phyloP scores from a whole-genome alignment of 2,888 invertebrate genomes.

The Agrotis puta region DNA sequence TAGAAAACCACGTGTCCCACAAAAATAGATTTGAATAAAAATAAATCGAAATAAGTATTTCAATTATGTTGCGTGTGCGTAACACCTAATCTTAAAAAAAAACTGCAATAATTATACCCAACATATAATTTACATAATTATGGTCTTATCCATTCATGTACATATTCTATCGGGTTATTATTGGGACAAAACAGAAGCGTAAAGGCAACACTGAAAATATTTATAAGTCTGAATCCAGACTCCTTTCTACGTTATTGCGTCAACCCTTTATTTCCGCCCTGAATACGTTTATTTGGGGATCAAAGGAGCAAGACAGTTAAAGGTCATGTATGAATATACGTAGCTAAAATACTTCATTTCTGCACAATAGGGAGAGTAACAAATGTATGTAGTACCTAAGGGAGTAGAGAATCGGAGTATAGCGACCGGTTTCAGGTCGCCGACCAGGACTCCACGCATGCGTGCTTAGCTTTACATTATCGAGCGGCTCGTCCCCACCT shows the following conservation, averaged over 20 bases:
- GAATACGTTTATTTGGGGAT: background rate
- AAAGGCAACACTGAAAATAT: too few relatives aligned
- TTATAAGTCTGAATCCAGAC: background rate
- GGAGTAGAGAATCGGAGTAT: slow-evolving; percentile 12
- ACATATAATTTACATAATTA: too few relatives aligned
- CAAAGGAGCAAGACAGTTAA: background rate
- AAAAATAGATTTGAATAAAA: background rate
- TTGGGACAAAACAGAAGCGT: background rate
- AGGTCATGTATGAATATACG: background rate
- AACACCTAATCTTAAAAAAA: too few relatives aligned
- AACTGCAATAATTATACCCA: too few relatives aligned
- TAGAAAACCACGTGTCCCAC: background rate
- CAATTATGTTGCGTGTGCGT: too few relatives aligned
- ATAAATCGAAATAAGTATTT: background rate
- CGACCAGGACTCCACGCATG: slow-evolving; percentile 79
- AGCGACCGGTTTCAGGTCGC: slow-evolving; percentile 70
- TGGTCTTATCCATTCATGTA: background rate
- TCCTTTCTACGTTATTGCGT: background rate
- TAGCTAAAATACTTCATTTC: slow-evolving; percentile 6
- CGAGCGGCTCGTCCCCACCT: slow-evolving; percentile 73
- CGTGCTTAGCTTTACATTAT: slow-evolving; percentile 74
- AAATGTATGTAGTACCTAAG: slow-evolving; percentile 29
- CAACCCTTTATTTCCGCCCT: background rate
- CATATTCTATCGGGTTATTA: background rate
- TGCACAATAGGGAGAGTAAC: slow-evolving; percentile 14